Percentiles rank a stretch among this genome's conserved stretches.
These are phyloP conservation scores for Mimas tiliae DNA, from an alignment of 2,888 invertebrate species.

Conservation along the genomic window DNA sequence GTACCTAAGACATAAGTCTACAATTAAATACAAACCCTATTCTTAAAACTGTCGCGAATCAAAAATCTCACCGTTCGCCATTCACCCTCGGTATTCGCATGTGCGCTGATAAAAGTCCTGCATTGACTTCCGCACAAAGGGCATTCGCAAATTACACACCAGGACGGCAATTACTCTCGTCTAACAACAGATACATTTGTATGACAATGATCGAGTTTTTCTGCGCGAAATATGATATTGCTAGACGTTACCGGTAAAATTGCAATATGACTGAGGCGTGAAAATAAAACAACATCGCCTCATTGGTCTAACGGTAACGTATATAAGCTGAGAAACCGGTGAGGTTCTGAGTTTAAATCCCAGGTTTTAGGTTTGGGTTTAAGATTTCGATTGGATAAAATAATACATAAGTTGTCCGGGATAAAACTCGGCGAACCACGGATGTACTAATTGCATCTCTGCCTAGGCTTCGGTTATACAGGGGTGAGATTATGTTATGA, in stretches of 20 bases:
- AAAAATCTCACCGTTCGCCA: conserved; percentile 26
- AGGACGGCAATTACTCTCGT: conserved; percentile 71
- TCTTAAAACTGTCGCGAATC: background rate
- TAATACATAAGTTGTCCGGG: too few relatives aligned
- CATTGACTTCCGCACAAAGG: conserved; percentile 68
- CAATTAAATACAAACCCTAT: background rate
- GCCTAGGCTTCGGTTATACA: too few relatives aligned
- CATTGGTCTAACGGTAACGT: too few relatives aligned
- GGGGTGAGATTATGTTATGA: too few relatives aligned
- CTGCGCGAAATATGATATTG: conserved; percentile 72
- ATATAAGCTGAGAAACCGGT: too few relatives aligned
- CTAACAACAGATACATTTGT: conserved; percentile 83
- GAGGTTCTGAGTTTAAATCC: too few relatives aligned
- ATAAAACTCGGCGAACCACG: too few relatives aligned
- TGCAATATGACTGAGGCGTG: background rate
- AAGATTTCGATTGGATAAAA: too few relatives aligned
- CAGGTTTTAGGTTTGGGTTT: too few relatives aligned
- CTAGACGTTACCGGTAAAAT: conserved; percentile 12
- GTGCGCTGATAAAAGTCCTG: conserved; percentile 53
- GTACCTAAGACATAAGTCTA: background rate
- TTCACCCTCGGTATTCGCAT: conserved; percentile 45
- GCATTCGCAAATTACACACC: conserved; percentile 75
- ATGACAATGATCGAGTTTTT: conserved; percentile 78
- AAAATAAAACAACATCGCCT: background rate
- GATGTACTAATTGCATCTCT: too few relatives aligned